A percentile compares a stretch with the other conserved stretches of the same genome.
Conservation (phyloP, 2,113 vertebrate genomes). For the Puffinus mauretanicus region DNA sequence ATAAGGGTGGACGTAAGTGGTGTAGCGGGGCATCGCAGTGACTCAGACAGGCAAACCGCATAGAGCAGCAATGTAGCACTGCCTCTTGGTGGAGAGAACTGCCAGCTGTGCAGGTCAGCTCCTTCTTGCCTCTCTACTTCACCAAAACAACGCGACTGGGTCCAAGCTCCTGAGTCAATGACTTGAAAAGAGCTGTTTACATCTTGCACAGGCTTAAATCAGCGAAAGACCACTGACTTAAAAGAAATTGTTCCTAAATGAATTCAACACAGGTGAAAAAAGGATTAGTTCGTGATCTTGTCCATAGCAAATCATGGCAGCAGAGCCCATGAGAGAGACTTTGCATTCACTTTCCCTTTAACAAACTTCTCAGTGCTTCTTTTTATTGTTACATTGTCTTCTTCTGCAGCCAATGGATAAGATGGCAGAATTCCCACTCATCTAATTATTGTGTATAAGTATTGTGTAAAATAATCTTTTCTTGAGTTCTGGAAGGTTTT, state of each 20-base stretch:
- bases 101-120: neutral
- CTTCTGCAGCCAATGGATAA: slow-evolving; percentile 40
- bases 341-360: neutral
- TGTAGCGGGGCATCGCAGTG: neutral
- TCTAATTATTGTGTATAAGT: neutral
- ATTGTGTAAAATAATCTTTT: neutral
- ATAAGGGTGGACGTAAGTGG: neutral
- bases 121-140: neutral
- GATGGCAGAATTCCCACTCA: neutral
- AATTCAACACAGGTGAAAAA: neutral
- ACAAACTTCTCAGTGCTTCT: neutral
- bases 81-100: neutral
- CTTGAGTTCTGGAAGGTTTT: neutral
- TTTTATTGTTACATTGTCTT: slow-evolving; percentile 5
- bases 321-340: neutral
- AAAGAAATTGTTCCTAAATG: neutral
- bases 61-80: too few species aligned
- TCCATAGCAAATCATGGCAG: neutral
- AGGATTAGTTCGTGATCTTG: neutral
- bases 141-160: neutral
- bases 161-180: neutral
- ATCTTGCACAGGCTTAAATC: neutral
- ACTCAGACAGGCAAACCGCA: neutral
- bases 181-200: neutral
- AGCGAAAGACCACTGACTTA: neutral